A percentile compares a stretch with the other conserved stretches of the same genome.
Evolutionary conservation across 2,888 invertebrate genomes (phyloP).

Genomic region (Metopia argyrocephala): DNA sequence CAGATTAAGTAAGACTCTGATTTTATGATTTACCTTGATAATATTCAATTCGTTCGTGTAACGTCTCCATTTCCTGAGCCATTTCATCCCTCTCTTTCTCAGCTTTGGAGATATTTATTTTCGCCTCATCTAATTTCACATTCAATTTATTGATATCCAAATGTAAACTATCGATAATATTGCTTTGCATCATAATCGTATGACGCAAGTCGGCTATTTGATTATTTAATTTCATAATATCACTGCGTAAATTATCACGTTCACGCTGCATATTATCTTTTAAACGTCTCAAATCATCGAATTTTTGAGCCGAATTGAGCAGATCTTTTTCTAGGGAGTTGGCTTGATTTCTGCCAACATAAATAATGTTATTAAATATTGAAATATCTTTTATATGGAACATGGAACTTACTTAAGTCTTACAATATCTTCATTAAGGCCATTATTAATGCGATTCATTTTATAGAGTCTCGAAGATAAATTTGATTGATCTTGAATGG

Average conservation of each 20-base stretch:
- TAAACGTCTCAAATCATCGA: constrained; percentile 69
- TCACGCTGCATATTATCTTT: constrained; percentile 73
- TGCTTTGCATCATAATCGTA: constrained; percentile 71
- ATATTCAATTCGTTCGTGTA: constrained; percentile 69
- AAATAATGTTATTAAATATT: no score
- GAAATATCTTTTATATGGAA: neutral
- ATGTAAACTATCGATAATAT: constrained; percentile 70
- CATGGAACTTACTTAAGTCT: constrained; percentile 66
- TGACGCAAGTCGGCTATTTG: constrained; percentile 70
- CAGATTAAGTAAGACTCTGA: no score
- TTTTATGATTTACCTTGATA: constrained; percentile 65
- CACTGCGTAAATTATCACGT: constrained; percentile 71
- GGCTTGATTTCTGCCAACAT: constrained; percentile 68
- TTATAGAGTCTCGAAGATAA: constrained; percentile 71
- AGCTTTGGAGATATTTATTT: constrained; percentile 65
- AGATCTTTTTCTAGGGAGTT: constrained; percentile 73
- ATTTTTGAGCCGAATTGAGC: constrained; percentile 68
- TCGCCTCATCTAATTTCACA: constrained; percentile 69
- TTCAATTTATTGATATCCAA: constrained; percentile 72
- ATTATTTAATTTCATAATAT: constrained; percentile 71
- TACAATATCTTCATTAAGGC: constrained; percentile 70
- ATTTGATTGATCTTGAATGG: constrained; percentile 69
- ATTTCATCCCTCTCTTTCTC: constrained; percentile 71
- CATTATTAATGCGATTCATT: constrained; percentile 68
- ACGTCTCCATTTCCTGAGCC: constrained; percentile 68